Evolutionary conservation across 2,888 invertebrate genomes (phyloP).

Genomic region (Sthenelais limicola): DNA sequence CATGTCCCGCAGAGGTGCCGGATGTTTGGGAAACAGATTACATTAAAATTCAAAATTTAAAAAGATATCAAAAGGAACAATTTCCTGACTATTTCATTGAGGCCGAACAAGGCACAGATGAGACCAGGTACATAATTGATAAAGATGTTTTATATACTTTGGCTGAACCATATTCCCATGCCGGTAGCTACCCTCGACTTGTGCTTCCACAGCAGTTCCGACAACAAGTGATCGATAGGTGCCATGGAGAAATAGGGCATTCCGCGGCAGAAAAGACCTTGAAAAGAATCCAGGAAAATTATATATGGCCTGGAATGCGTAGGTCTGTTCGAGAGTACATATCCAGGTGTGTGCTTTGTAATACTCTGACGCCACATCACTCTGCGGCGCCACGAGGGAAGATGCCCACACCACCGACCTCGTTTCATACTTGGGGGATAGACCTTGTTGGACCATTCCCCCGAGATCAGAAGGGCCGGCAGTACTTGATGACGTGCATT

Average conservation of each 20-base stretch:
- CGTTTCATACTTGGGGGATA: neutral
- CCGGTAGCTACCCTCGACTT: slow-evolving; percentile 5
- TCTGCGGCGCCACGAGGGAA: neutral
- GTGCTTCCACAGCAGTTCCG: neutral
- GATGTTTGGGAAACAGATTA: too few relatives aligned
- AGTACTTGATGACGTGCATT: too few relatives aligned
- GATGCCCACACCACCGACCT: neutral
- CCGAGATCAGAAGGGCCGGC: too few relatives aligned
- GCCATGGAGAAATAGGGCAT: slow-evolving; percentile 1
- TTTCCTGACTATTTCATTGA: too few relatives aligned
- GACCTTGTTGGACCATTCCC: slow-evolving; percentile 11
- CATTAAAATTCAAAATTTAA: too few relatives aligned
- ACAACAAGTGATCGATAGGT: neutral
- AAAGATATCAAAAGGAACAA: too few relatives aligned
- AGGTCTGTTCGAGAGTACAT: neutral
- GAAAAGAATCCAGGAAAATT: neutral
- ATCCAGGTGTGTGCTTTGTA: neutral
- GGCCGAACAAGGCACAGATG: neutral
- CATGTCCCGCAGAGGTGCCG: neutral
- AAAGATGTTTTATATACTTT: neutral
- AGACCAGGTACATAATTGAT: neutral
- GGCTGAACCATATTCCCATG: neutral
- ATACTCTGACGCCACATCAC: neutral
- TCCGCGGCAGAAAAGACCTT: neutral
- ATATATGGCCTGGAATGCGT: slow-evolving; percentile 25